Evolutionary conservation across 2,113 vertebrate genomes (phyloP).

Genomic region (Campylorhamphus procurvoides): DNA sequence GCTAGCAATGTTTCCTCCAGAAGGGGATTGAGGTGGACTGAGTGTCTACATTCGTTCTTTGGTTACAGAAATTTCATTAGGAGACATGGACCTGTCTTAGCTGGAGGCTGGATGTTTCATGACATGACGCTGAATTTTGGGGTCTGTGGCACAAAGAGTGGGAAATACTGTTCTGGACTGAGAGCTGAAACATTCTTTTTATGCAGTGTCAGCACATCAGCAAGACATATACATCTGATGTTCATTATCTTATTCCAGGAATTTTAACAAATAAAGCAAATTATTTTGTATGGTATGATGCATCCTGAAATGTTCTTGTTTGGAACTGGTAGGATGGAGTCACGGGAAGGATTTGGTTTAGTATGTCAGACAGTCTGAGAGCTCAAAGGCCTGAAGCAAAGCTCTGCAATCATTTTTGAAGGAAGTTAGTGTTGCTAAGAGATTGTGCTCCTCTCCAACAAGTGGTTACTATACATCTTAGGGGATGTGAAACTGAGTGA

Average conservation of each 20-base stretch:
- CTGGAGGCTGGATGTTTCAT: background rate
- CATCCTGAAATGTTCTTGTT: rapidly evolving
- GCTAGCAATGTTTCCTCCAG: background rate
- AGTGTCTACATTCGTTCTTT: background rate
- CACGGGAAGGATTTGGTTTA: background rate
- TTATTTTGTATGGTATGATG: background rate
- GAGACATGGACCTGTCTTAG: background rate
- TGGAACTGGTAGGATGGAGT: background rate
- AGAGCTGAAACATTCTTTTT: background rate
- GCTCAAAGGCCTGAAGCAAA: background rate
- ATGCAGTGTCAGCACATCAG: background rate
- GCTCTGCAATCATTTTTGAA: background rate
- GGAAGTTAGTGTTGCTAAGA: background rate
- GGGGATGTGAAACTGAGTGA: background rate
- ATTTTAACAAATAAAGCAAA: background rate
- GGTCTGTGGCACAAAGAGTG: background rate
- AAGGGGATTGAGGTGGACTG: background rate
- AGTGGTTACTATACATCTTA: background rate
- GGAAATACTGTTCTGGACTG: background rate
- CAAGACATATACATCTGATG: background rate
- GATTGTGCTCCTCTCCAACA: background rate
- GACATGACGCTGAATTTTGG: background rate
- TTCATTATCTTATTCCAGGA: background rate
- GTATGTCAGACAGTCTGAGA: background rate
- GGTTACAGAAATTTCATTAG: background rate